Percentiles rank a stretch among this genome's conserved stretches.
Evolutionary conservation across 2,888 invertebrate species (phyloP).

Genomic region (Acronicta leporina): DNA sequence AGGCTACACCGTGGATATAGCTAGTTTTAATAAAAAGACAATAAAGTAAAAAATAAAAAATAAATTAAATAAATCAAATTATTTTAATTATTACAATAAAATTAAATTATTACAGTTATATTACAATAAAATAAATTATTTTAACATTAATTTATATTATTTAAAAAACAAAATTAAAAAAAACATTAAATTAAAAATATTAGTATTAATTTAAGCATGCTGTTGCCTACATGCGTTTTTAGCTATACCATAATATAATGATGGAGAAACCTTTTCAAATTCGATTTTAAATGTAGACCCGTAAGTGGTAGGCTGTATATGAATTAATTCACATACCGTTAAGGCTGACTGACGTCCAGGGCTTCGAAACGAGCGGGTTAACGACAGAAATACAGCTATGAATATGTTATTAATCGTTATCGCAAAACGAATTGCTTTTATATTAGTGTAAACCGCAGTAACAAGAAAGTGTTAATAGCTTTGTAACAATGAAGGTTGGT

Average conservation of each 20-base stretch:
- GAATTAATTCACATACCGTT: slow-evolving; percentile 57
- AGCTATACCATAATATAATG: slow-evolving; percentile 17
- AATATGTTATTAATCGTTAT: slow-evolving; percentile 41
- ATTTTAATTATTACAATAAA: too few relatives aligned
- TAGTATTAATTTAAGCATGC: too few relatives aligned
- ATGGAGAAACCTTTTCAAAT: slow-evolving; percentile 48
- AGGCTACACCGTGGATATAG: too few relatives aligned
- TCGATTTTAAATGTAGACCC: slow-evolving; percentile 33
- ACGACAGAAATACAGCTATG: slow-evolving; percentile 31
- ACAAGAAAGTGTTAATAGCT: slow-evolving; percentile 22
- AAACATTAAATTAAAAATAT: too few relatives aligned
- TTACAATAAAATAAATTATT: too few relatives aligned
- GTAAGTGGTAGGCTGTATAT: slow-evolving; percentile 36
- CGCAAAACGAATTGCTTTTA: slow-evolving; percentile 29
- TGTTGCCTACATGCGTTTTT: too few relatives aligned
- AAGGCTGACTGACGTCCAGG: slow-evolving; percentile 39
- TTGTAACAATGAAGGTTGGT: slow-evolving; percentile 6
- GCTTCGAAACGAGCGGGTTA: slow-evolving; percentile 38
- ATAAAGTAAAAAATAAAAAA: too few relatives aligned
- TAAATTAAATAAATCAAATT: too few relatives aligned
- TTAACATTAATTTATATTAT: too few relatives aligned
- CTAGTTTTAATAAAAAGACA: too few relatives aligned
- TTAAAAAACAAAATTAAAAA: too few relatives aligned
- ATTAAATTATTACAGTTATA: too few relatives aligned
- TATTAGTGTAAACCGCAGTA: slow-evolving; percentile 19